phyloP scores from a whole-genome alignment of 2,888 invertebrate genomes.

The Gastracanthus pulcherrimus region DNA sequence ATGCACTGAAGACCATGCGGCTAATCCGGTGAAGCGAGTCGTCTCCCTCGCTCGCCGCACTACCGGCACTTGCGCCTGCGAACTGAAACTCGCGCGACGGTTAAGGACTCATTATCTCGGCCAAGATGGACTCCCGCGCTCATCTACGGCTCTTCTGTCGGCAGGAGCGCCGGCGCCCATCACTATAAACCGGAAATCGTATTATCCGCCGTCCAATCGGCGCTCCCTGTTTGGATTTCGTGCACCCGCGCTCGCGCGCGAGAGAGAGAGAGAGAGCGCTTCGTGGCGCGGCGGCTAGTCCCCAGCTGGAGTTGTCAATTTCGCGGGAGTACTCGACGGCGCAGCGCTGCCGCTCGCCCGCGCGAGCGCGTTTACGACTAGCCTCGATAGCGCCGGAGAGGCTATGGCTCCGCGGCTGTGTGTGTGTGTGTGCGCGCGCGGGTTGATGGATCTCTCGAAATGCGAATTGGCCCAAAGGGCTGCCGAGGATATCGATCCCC shows the following conservation, averaged over 20 bases:
- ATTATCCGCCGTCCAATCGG: constrained; percentile 12
- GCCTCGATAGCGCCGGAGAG: neutral
- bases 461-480: constrained; percentile 29
- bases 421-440: neutral
- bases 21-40: constrained; percentile 6
- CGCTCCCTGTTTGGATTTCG: neutral
- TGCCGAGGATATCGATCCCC: constrained; percentile 19
- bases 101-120: constrained; percentile 30
- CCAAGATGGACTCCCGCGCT: constrained; percentile 10
- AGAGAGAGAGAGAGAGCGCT: too few relatives aligned
- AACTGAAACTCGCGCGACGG: neutral
- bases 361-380: constrained; percentile 20
- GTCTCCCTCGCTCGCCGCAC: neutral
- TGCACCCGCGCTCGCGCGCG: neutral
- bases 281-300: too few relatives aligned
- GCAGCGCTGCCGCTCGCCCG: too few relatives aligned
- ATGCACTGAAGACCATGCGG: neutral
- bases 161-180: neutral
- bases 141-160: neutral
- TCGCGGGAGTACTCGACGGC: neutral
- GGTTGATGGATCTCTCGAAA: constrained; percentile 29
- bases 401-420: neutral
- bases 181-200: constrained; percentile 14
- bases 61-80: neutral
- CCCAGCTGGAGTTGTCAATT: constrained; percentile 29